These are phyloP conservation scores for Dorcus parallelipipedus DNA, from an alignment of 2,888 invertebrate species.

Conservation along the genomic window DNA sequence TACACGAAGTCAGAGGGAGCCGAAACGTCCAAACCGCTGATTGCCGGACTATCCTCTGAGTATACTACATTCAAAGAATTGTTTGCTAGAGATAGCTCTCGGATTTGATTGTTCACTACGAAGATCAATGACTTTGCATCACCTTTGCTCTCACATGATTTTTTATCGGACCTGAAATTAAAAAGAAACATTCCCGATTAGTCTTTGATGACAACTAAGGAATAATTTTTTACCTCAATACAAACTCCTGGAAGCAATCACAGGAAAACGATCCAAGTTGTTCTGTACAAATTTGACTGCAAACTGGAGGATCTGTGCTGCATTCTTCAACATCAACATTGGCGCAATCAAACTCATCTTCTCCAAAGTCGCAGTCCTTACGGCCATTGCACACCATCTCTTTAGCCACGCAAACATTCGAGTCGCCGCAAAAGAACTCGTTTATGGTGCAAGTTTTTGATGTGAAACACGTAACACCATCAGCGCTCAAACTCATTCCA, in stretches of 20 bases:
- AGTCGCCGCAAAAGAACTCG: constrained; percentile 49
- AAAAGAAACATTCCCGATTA: neutral
- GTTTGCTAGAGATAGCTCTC: constrained; percentile 48
- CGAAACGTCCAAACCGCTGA: constrained; percentile 57
- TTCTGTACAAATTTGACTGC: constrained; percentile 66
- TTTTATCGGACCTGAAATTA: constrained; percentile 56
- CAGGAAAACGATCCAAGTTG: constrained; percentile 56
- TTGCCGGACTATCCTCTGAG: constrained; percentile 48
- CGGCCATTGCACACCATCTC: constrained; percentile 40
- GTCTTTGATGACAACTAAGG: no score
- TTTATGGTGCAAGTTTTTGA: constrained; percentile 49
- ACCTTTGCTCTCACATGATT: constrained; percentile 65
- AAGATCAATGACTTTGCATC: constrained; percentile 56
- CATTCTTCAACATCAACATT: constrained; percentile 71
- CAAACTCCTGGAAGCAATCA: constrained; percentile 58
- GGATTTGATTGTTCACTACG: constrained; percentile 55
- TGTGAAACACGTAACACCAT: constrained; percentile 58
- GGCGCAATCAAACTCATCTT: constrained; percentile 44
- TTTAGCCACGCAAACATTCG: constrained; percentile 48
- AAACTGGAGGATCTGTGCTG: constrained; percentile 50
- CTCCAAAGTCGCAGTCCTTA: constrained; percentile 41
- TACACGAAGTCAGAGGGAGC: constrained; percentile 49
- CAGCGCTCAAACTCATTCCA: constrained; percentile 55
- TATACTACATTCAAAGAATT: constrained; percentile 44
- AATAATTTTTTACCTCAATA: constrained; percentile 48